A percentile compares a stretch with the other conserved stretches of the same genome.
phyloP scores from a whole-genome alignment of 2,888 invertebrate species.

The Melipona beecheii region DNA sequence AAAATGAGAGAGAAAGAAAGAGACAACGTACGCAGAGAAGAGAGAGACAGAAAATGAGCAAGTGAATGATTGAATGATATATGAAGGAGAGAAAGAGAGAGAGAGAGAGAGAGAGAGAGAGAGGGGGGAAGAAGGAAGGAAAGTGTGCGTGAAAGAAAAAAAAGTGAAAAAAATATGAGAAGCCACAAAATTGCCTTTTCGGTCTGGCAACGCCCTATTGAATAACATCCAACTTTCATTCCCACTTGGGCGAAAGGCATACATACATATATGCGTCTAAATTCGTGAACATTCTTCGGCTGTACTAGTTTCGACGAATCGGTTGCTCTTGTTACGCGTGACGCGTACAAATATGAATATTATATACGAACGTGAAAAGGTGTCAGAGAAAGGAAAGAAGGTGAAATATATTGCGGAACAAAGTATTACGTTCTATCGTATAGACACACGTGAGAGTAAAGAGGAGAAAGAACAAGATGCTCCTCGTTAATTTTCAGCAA shows the following conservation, averaged over 20 bases:
- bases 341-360: constrained; percentile 5
- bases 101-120: not conserved
- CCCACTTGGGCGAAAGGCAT: constrained; percentile 41
- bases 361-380: constrained; percentile 9
- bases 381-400: not conserved
- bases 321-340: constrained; percentile 50
- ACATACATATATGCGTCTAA: constrained; percentile 33
- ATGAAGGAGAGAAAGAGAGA: not conserved
- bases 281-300: constrained; percentile 63
- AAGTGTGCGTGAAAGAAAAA: not conserved
- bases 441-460: not conserved
- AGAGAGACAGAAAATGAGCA: not conserved
- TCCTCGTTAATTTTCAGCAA: constrained; percentile 22
- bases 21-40: not conserved
- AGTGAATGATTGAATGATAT: not conserved
- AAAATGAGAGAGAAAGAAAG: too few species aligned
- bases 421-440: constrained; percentile 17
- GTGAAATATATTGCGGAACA: not conserved
- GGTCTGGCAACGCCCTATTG: not conserved
- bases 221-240: constrained; percentile 21
- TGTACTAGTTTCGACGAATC: constrained; percentile 51
- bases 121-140: not conserved
- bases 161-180: constrained; percentile 14
- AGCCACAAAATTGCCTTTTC: constrained; percentile 39
- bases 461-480: not conserved